Base-by-base conservation (phyloP, 2,113 vertebrate species). In the Columba janthina region DNA sequence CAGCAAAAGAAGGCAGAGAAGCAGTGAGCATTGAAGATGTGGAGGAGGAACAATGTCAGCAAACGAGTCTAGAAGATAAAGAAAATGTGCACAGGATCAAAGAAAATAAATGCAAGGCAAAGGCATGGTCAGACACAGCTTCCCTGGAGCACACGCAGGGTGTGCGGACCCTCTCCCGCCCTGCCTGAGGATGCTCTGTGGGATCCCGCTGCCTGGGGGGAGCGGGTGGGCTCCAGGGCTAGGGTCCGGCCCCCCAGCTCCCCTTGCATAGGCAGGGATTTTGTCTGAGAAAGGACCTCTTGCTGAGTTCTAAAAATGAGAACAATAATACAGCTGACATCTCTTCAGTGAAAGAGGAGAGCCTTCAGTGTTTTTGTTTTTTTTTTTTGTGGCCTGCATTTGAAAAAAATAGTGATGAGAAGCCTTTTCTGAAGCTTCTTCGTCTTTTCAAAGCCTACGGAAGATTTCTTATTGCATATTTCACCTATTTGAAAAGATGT, bases 401-500 rank as follows among this genome's bases (percentile, higher is more conserved):
- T 65, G 54, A 42, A 75, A 70, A 67, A 80, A 61, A 18, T 19
- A 15, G 21, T 40, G 51, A 48, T 1, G 4, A 81, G 87, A 87
- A 87, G 11, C 61, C 12, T 82, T 89, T 94, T 92, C 44, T 92
- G 77, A 81, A 92, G 36, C 5, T 8, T 64, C 44, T 82, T 65
- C 42, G 44, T 87, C 70, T 95, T 94, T 89, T 91, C 74, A 87
- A 90, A 94, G 61, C 57, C 66, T 65, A 28, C 2, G 1, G 54
- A 87, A 70, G 57, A 62, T 87, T 82, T 72, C 48, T 87, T 72
- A 85, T 87, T 50, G 16, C 50, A 10, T 34, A 15, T 95, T 89
- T 81, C 50, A 88, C 58, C 66, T 88, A 8, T 94, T 36, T 91
- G 77, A 87, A 94, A 89, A 76, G 66, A 81, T 72, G 71, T 92